These are phyloP conservation scores for Lepidocyrtoides sp. DNA, from an alignment of 2,888 invertebrate genomes.

Conservation along the genomic window DNA sequence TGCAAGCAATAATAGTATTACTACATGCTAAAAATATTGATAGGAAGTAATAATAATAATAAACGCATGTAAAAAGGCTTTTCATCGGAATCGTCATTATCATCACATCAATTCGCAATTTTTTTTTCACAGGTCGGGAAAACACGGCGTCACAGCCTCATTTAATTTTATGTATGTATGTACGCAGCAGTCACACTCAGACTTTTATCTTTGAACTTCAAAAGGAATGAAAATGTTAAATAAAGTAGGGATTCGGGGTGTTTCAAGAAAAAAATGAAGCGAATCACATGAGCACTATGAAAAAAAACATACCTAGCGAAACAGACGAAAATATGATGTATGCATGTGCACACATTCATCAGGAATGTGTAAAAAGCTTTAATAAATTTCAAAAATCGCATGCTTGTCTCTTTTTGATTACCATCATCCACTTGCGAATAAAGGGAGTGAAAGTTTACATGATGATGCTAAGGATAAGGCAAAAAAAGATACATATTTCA, in stretches of 20 bases:
- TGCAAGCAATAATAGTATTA: not conserved
- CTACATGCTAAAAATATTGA: not conserved
- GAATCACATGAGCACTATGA: too few relatives aligned
- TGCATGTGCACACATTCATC: not conserved
- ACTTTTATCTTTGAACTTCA: too few relatives aligned
- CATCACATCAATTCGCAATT: conserved; percentile 1
- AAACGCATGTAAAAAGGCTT: not conserved
- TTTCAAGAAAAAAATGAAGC: too few relatives aligned
- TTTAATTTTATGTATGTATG: not conserved
- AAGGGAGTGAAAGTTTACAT: not conserved
- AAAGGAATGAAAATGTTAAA: too few relatives aligned
- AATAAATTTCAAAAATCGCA: not conserved
- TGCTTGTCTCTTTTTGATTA: not conserved
- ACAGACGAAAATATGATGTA: too few relatives aligned
- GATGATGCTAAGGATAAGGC: not conserved
- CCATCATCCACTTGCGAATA: conserved; percentile 11
- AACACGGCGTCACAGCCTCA: not conserved
- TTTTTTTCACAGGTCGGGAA: not conserved
- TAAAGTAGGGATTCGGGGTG: too few relatives aligned
- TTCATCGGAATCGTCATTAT: too few relatives aligned
- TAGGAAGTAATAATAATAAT: not conserved
- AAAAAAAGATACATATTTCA: not conserved
- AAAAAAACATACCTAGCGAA: too few relatives aligned
- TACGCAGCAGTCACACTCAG: not conserved
- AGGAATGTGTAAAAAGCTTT: not conserved